A percentile compares a stretch with the other conserved stretches of the same genome.
Evolutionary conservation across 2,797 vertebrate genomes (phyloP).

Genomic region (Mus minutoides): DNA sequence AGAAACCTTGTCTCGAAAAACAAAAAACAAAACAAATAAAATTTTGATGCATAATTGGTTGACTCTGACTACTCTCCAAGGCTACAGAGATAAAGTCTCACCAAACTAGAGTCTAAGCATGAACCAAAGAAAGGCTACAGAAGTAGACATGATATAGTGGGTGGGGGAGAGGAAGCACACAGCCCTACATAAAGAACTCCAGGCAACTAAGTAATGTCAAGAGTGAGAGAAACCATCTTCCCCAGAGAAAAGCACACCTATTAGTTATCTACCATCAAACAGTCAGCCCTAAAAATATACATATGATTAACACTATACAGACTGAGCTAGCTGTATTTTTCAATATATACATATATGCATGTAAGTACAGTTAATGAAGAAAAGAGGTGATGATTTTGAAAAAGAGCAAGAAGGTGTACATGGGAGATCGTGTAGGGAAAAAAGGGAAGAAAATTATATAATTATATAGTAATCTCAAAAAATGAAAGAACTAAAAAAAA

Average conservation of each 20-base stretch:
- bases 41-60: background rate
- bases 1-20: no score
- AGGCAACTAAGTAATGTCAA: background rate
- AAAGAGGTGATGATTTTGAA: background rate
- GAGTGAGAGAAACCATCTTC: background rate
- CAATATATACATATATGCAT: background rate
- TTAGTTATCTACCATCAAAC: background rate
- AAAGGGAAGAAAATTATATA: background rate
- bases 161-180: background rate
- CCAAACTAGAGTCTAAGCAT: background rate
- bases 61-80: background rate
- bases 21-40: no score
- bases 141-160: no score
- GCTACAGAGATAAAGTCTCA: background rate
- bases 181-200: background rate
- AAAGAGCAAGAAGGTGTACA: background rate
- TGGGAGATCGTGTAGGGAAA: no score
- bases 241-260: background rate
- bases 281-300: background rate
- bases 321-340: background rate
- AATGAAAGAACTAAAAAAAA: background rate
- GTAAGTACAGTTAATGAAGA: background rate
- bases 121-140: background rate
- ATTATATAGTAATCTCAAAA: background rate
- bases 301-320: background rate